Evolutionary conservation across 2,113 vertebrate genomes (phyloP).

Genomic region (Larimichthys polyactis): DNA sequence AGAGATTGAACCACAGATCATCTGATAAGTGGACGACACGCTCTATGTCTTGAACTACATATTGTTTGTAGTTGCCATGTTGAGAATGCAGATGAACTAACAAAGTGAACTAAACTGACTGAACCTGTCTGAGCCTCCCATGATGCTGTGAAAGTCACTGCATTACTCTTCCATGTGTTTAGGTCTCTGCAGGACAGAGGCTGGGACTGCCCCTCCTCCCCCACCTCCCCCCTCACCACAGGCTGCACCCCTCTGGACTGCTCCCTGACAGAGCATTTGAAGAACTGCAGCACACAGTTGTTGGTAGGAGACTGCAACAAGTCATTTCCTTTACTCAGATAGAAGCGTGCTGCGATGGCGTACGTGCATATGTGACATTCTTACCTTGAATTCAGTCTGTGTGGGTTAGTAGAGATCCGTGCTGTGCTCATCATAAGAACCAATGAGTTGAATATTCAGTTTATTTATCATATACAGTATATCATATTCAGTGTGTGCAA

Average conservation of each 20-base stretch:
- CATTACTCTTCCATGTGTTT: conserved; percentile 1
- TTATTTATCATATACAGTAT: not conserved
- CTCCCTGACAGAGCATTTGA: conserved; percentile 89
- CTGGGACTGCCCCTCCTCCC: conserved; percentile 78
- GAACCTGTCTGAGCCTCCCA: not conserved
- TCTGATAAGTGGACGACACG: too few species aligned
- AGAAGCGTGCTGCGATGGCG: not conserved
- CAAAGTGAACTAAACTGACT: not conserved
- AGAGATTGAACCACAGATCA: too few species aligned
- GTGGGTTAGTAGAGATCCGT: not conserved
- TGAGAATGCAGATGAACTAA: not conserved
- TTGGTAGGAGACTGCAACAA: conserved; percentile 84
- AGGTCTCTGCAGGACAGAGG: conserved; percentile 66
- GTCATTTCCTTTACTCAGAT: not conserved
- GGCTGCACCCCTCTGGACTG: conserved; percentile 88
- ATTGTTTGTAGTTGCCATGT: not conserved
- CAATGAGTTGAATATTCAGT: not conserved
- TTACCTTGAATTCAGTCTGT: not conserved
- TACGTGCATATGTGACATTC: not conserved
- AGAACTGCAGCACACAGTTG: conserved; percentile 90
- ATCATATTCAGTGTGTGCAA: too few species aligned
- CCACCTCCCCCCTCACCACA: conserved; percentile 85
- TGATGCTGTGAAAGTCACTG: too few species aligned
- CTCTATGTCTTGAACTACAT: too few species aligned
- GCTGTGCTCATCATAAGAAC: not conserved